Percentiles rank a stretch among this genome's conserved stretches.
These are phyloP conservation scores for Eidolon helvum DNA, from an alignment of 2,113 vertebrate genomes.

Conservation along the genomic window DNA sequence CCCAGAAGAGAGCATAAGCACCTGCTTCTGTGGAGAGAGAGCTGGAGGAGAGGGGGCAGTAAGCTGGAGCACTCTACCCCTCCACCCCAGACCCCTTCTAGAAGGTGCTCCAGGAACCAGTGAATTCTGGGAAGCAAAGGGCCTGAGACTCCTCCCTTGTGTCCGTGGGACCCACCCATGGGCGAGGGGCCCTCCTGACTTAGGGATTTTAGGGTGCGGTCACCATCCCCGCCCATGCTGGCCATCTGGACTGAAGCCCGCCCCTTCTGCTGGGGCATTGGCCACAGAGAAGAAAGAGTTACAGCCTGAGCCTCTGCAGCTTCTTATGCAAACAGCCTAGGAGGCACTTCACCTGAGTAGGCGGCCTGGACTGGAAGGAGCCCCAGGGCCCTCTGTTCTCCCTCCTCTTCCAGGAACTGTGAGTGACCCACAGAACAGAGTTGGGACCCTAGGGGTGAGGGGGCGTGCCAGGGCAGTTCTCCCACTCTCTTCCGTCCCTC, in stretches of 20 bases:
- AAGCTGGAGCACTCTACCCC: background rate
- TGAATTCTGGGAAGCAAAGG: background rate
- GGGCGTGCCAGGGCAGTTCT: rapidly evolving
- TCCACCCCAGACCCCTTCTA: rapidly evolving
- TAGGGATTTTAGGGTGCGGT: background rate
- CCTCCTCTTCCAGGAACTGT: background rate
- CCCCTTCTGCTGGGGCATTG: background rate
- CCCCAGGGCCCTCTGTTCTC: background rate
- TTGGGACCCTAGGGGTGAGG: background rate
- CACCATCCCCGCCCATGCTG: background rate
- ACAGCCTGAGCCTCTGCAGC: background rate
- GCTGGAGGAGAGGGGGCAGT: background rate
- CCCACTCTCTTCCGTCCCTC: background rate
- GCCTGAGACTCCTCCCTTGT: background rate
- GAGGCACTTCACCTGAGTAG: constrained; percentile 71
- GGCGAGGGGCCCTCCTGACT: background rate
- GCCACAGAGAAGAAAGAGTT: constrained; percentile 61
- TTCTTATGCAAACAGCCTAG: constrained; percentile 53
- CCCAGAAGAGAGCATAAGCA: background rate
- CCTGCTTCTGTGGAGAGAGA: background rate
- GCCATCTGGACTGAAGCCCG: background rate
- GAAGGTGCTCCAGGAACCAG: background rate
- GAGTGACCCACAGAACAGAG: constrained; percentile 25
- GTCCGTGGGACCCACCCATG: background rate
- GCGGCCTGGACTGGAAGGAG: background rate